A percentile compares a stretch with the other conserved stretches of the same genome.
phyloP scores from a whole-genome alignment of 2,797 vertebrate genomes.

The Moxostoma hubbsi region DNA sequence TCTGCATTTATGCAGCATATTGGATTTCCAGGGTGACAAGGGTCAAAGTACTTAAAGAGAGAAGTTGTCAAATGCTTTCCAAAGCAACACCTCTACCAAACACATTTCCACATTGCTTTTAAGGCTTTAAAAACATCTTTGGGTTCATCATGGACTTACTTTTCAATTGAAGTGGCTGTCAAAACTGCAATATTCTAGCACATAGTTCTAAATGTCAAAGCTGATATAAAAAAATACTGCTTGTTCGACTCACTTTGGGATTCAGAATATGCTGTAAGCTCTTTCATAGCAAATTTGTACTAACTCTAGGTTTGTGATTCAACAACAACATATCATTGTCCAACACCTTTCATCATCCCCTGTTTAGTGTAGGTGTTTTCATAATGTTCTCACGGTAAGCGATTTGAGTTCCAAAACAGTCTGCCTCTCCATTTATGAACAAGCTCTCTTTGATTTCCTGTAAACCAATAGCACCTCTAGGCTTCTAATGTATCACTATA shows the following conservation, averaged over 20 bases:
- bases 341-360: conserved; percentile 10
- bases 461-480: background rate
- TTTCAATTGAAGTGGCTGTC: conserved; percentile 4
- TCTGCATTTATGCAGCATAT: background rate
- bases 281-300: background rate
- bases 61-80: background rate
- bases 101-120: background rate
- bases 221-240: background rate
- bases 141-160: background rate
- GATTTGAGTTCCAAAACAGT: background rate
- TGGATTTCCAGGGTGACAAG: conserved; percentile 22
- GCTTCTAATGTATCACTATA: background rate
- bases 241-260: background rate
- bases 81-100: conserved; percentile 7
- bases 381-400: conserved; percentile 5
- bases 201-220: background rate
- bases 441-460: conserved; percentile 4
- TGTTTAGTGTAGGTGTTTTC: conserved; percentile 24
- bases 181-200: background rate
- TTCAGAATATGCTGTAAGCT: background rate
- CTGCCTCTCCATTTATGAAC: background rate
- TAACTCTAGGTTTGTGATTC: background rate
- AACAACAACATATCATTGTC: conserved; percentile 21
- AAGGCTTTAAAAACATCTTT: conserved; percentile 11
- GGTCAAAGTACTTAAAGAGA: background rate